Percentiles rank a stretch among this genome's conserved stretches.
Conservation (phyloP, 2,797 vertebrate species). For the Phataginus tetradactyla region DNA sequence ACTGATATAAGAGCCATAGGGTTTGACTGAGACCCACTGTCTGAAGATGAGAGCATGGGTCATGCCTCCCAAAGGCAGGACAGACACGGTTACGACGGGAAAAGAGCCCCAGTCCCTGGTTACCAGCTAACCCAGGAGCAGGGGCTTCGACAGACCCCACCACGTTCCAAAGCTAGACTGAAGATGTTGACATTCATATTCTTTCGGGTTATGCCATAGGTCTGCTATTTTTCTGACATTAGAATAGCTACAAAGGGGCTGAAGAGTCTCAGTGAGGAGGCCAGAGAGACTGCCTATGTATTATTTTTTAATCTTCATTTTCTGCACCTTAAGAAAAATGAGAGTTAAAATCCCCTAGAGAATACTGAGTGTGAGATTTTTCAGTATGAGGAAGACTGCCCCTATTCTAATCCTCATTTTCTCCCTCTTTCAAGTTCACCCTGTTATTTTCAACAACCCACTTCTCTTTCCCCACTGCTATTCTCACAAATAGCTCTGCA, state of each 20-base stretch:
- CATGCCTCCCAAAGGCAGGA: neutral
- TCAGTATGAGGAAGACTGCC: neutral
- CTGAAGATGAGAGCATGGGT: neutral
- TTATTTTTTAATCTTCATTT: neutral
- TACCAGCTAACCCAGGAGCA: neutral
- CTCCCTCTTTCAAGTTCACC: constrained; percentile 50
- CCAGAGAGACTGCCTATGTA: neutral
- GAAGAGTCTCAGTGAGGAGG: neutral
- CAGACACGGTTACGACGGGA: neutral
- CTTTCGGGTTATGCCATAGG: neutral
- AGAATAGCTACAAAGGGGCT: neutral
- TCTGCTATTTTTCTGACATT: neutral
- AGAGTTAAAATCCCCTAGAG: neutral
- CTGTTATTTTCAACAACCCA: constrained; percentile 74
- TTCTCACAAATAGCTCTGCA: constrained; percentile 72
- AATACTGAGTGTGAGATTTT: neutral
- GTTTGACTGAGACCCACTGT: neutral
- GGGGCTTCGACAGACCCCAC: rapidly evolving
- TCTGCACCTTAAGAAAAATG: neutral
- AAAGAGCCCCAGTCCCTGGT: no score
- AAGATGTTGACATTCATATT: neutral
- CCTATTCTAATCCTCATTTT: neutral
- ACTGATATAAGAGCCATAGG: rapidly evolving
- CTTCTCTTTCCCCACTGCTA: constrained; percentile 58
- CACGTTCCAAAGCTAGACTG: neutral